These are phyloP conservation scores for Drosophila diplacantha DNA, from an alignment of 2,888 invertebrate species.

Conservation along the genomic window DNA sequence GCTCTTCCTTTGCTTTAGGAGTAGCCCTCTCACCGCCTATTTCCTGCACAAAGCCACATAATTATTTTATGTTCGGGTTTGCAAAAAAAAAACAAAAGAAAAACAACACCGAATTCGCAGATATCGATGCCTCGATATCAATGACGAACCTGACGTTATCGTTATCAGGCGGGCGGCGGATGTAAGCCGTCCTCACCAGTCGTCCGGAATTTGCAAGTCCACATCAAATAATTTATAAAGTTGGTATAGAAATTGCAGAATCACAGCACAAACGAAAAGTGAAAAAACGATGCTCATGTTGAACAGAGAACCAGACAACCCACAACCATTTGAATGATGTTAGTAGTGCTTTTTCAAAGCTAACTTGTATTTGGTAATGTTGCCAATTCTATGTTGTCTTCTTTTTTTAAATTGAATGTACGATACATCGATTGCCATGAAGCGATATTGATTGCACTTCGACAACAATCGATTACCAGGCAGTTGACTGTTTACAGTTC, in stretches of 20 bases:
- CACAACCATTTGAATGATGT: no score
- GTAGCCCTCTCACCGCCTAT: background rate
- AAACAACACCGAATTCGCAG: background rate
- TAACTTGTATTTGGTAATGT: background rate
- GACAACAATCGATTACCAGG: background rate
- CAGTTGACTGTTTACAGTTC: background rate
- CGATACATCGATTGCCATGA: background rate
- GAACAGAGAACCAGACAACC: background rate
- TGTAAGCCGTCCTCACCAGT: background rate
- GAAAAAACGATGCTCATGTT: background rate
- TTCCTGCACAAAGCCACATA: slow-evolving; percentile 17
- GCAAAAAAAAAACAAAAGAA: slow-evolving; percentile 10
- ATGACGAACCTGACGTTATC: background rate
- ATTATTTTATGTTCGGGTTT: background rate
- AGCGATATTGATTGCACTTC: no score
- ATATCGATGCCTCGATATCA: background rate
- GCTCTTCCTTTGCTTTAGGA: background rate
- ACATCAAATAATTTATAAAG: background rate
- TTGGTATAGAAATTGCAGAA: background rate
- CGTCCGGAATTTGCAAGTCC: background rate
- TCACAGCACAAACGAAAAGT: background rate
- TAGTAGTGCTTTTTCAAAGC: no score
- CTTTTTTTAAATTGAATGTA: no score
- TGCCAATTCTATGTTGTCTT: no score
- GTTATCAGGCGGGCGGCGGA: background rate